Evolutionary conservation across 2,888 invertebrate genomes (phyloP).

Genomic region (Aphodius granarius): DNA sequence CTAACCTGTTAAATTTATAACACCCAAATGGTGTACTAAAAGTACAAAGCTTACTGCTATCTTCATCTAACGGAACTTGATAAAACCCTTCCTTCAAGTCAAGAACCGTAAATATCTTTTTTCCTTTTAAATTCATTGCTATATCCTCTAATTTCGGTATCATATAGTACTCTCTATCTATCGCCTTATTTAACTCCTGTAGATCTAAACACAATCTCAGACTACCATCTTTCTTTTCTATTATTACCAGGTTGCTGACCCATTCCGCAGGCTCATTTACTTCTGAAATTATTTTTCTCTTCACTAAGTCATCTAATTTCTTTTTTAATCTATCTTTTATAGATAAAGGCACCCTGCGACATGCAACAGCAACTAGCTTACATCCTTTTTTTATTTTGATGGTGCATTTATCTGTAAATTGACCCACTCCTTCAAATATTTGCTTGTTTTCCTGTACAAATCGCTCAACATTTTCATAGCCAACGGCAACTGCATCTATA

Average conservation of each 20-base stretch:
- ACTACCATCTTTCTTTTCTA: constrained; percentile 29
- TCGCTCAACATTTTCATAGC: not conserved
- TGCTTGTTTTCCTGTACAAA: not conserved
- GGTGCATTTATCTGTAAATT: constrained; percentile 22
- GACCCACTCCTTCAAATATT: constrained; percentile 21
- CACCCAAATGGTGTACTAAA: constrained; percentile 41
- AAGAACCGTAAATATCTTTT: constrained; percentile 35
- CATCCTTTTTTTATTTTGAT: constrained; percentile 30
- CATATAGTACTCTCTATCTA: constrained; percentile 22
- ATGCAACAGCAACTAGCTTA: constrained; percentile 26
- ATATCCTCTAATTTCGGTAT: constrained; percentile 35
- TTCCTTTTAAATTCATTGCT: constrained; percentile 30
- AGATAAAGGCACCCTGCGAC: constrained; percentile 32
- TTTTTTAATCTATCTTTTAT: constrained; percentile 30
- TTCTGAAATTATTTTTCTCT: constrained; percentile 27
- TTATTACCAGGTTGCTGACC: constrained; percentile 30
- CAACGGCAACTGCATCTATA: not conserved
- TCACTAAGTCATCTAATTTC: constrained; percentile 27
- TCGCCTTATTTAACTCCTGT: constrained; percentile 29
- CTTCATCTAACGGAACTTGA: constrained; percentile 39
- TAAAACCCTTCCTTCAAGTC: constrained; percentile 43
- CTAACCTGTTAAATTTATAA: constrained; percentile 32
- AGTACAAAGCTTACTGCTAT: constrained; percentile 37
- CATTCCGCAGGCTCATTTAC: constrained; percentile 9
- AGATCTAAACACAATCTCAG: constrained; percentile 34